Percentiles rank a stretch among this genome's conserved stretches.
These are phyloP conservation scores for human DNA, from an alignment of 2,113 vertebrate species.

Conservation along the genomic window GRCh38 chr4:188841501-188842000, in stretches of 20 bases:
- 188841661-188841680: not conserved
- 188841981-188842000: not conserved
- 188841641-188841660: not conserved
- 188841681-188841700: not conserved
- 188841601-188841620: not conserved
- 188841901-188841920: constrained; percentile 32
- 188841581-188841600: not conserved
- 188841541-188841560: not conserved
- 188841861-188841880: constrained; percentile 51
- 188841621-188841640: not conserved
- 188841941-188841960: not conserved
- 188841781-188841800: constrained; percentile 13
- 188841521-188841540: not conserved
- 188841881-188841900: not conserved
- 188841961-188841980: not conserved
- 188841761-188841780: not conserved
- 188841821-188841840: constrained; percentile 52
- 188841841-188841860: constrained; percentile 36
- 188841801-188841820: not conserved
- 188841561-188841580: not conserved
- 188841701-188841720: not conserved
- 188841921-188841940: constrained; percentile 14
- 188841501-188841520: not conserved
- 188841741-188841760: not conserved
- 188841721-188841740: not conserved